These are phyloP conservation scores for Nemurella pictetii DNA, from an alignment of 2,888 invertebrate genomes.

Conservation along the genomic window DNA sequence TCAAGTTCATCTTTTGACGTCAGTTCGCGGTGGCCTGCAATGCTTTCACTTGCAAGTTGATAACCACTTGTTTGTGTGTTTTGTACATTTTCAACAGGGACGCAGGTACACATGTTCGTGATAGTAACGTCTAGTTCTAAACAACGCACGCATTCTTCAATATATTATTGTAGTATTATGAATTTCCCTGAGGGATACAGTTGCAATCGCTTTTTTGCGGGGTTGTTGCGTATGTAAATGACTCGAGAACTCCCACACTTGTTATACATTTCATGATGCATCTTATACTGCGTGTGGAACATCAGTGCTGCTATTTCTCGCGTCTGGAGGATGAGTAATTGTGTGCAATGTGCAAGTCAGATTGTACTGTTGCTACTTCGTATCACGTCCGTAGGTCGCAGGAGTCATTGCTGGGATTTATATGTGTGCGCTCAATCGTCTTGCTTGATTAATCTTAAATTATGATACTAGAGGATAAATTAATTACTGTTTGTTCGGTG, in stretches of 20 bases:
- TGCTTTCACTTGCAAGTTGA: not conserved
- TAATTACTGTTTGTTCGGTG: not conserved
- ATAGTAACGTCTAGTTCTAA: too few species aligned
- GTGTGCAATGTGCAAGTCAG: not conserved
- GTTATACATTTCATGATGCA: not conserved
- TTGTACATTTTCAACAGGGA: not conserved
- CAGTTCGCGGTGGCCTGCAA: not conserved
- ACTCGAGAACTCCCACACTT: not conserved
- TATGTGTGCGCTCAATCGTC: not conserved
- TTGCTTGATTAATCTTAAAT: not conserved
- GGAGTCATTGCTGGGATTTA: not conserved
- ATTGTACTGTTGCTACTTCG: not conserved
- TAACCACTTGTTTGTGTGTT: not conserved
- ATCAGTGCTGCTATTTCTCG: not conserved
- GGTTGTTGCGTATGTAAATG: not conserved
- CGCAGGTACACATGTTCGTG: not conserved
- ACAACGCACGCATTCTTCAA: not conserved
- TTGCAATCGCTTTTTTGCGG: not conserved
- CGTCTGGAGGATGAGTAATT: not conserved
- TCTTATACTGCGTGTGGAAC: not conserved
- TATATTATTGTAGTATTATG: not conserved
- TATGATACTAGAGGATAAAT: not conserved
- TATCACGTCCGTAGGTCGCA: not conserved
- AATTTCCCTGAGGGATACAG: not conserved
- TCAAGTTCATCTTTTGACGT: not conserved